phyloP scores from a whole-genome alignment of 2,888 invertebrate genomes.

The Pristionchus maxplancki region DNA sequence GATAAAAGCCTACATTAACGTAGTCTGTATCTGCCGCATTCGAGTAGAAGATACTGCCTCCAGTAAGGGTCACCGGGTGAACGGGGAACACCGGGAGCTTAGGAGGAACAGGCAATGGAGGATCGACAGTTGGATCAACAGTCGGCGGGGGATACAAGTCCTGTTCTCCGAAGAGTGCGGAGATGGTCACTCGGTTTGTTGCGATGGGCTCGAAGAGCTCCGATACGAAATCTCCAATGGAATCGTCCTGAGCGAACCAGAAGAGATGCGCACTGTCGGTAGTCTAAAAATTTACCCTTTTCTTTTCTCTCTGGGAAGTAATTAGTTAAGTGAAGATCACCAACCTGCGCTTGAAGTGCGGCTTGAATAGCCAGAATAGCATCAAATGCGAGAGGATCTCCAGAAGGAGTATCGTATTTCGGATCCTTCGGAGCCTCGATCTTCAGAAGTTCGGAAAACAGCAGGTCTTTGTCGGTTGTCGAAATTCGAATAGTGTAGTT shows the following conservation, averaged over 20 bases:
- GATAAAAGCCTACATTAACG: neutral
- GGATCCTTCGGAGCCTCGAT: neutral
- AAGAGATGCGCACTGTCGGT: slow-evolving; percentile 33
- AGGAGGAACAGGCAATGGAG: too few species aligned
- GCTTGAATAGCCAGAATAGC: neutral
- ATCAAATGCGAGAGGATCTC: neutral
- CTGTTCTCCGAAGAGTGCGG: slow-evolving; percentile 13
- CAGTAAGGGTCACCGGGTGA: neutral
- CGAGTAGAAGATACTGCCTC: slow-evolving; percentile 9
- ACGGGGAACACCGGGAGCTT: neutral
- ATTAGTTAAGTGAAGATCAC: neutral
- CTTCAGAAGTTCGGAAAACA: too few species aligned
- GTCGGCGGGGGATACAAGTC: neutral
- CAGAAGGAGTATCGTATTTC: neutral
- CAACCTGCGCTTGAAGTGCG: neutral
- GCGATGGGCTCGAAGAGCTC: neutral
- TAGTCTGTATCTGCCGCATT: neutral
- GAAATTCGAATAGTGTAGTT: neutral
- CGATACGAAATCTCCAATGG: neutral
- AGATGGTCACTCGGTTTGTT: neutral
- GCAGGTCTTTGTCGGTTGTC: neutral
- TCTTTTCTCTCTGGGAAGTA: neutral
- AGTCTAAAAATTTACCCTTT: neutral
- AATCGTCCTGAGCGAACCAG: slow-evolving; percentile 39
- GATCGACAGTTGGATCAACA: too few species aligned